These are phyloP conservation scores for Aegotheles bennettii DNA, from an alignment of 2,113 vertebrate species.

Conservation along the genomic window DNA sequence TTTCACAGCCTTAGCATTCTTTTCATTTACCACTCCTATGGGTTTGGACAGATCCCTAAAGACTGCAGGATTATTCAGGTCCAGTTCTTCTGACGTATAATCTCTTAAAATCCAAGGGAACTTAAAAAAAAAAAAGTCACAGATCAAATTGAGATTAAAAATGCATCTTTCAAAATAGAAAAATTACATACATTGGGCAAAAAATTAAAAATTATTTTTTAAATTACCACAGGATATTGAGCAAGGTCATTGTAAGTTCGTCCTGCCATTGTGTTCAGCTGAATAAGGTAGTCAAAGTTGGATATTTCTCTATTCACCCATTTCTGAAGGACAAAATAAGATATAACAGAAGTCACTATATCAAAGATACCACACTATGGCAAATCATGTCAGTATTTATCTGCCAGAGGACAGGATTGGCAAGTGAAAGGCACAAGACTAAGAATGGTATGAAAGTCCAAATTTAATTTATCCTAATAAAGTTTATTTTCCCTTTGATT, in stretches of 20 bases:
- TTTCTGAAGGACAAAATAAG: conserved; percentile 78
- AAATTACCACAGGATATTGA: conserved; percentile 93
- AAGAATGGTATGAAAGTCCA: neutral
- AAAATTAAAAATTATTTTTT: neutral
- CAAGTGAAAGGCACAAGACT: neutral
- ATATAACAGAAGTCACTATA: neutral
- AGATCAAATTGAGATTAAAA: conserved; percentile 2
- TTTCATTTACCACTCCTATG: conserved; percentile 91
- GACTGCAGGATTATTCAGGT: conserved; percentile 87
- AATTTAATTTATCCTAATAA: neutral
- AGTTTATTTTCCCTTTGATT: neutral
- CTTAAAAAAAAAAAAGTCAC: conserved; percentile 58
- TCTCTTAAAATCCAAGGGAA: conserved; percentile 95
- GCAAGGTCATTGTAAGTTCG: conserved; percentile 95
- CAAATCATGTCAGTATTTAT: neutral
- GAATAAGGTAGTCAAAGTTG: conserved; percentile 98
- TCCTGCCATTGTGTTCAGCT: conserved; percentile 96
- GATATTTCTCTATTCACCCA: conserved; percentile 97
- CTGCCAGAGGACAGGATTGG: neutral
- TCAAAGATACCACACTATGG: neutral
- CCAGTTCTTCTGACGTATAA: conserved; percentile 93
- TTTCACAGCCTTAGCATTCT: conserved; percentile 87
- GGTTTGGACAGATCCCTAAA: conserved; percentile 96
- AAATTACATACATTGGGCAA: neutral
- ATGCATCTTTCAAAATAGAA: neutral